phyloP scores from a whole-genome alignment of 2,113 vertebrate genomes.

The Crotalus helleri region DNA sequence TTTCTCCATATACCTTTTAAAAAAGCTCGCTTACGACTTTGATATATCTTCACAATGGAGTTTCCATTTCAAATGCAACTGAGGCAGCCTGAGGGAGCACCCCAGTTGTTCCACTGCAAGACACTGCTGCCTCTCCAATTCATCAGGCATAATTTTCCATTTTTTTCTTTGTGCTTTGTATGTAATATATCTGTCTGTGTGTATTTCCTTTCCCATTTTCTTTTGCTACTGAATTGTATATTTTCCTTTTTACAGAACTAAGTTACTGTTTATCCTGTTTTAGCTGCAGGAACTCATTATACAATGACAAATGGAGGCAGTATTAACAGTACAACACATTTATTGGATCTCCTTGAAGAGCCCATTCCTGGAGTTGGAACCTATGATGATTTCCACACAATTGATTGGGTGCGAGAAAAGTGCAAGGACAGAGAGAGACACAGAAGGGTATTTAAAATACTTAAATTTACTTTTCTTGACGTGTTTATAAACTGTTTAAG shows the following conservation, averaged over 20 bases:
- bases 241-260: background rate
- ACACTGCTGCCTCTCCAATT: background rate
- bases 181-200: background rate
- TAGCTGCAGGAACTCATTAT: slow-evolving; percentile 85
- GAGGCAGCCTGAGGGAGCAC: background rate
- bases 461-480: background rate
- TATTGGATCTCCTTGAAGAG: slow-evolving; percentile 95
- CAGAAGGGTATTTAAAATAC: slow-evolving; percentile 80
- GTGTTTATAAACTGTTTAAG: background rate
- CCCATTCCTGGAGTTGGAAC: slow-evolving; percentile 97
- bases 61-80: background rate
- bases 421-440: slow-evolving; percentile 97
- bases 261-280: slow-evolving; percentile 28
- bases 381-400: slow-evolving; percentile 98
- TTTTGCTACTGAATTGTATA: background rate
- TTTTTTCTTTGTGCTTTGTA: background rate
- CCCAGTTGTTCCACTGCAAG: background rate
- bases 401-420: slow-evolving; percentile 97
- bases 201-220: background rate
- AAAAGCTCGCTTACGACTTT: background rate
- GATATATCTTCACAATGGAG: background rate
- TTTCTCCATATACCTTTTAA: background rate
- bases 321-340: slow-evolving; percentile 90
- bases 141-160: background rate
- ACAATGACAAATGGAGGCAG: slow-evolving; percentile 95